Evolutionary conservation across 2,113 vertebrate genomes (phyloP).

Genomic region (Cyprinodon variegatus): DNA sequence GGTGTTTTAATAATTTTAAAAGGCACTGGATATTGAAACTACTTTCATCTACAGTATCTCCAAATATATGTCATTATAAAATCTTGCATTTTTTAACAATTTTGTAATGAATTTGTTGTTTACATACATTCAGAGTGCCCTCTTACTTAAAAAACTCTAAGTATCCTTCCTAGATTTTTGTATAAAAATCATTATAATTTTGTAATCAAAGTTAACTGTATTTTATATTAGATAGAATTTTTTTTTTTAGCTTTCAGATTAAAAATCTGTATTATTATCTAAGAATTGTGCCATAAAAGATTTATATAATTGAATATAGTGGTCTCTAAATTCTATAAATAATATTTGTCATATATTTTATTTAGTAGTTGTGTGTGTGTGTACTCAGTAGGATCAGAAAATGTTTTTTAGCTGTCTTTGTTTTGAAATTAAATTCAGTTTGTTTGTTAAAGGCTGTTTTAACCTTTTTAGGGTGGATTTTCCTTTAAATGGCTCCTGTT

Average conservation of each 20-base stretch:
- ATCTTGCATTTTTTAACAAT: neutral
- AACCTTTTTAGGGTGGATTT: constrained; percentile 46
- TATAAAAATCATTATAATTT: neutral
- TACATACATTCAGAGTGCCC: neutral
- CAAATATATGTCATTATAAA: neutral
- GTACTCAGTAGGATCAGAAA: no score
- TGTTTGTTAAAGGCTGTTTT: neutral
- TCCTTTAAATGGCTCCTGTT: constrained; percentile 39
- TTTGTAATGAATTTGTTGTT: neutral
- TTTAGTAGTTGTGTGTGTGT: no score
- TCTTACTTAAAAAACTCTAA: neutral
- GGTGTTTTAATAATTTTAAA: neutral
- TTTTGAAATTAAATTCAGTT: neutral
- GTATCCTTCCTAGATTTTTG: neutral
- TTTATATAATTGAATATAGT: neutral
- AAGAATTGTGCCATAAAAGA: neutral
- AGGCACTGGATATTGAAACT: neutral
- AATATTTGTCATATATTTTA: neutral
- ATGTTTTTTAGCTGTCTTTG: neutral
- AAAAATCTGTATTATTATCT: neutral
- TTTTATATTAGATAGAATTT: neutral
- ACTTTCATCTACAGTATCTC: neutral
- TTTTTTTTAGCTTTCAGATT: neutral
- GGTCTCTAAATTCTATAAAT: neutral
- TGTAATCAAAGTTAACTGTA: neutral